Evolutionary conservation across 2,113 vertebrate species (phyloP).

Genomic region (Rallus limicola): DNA sequence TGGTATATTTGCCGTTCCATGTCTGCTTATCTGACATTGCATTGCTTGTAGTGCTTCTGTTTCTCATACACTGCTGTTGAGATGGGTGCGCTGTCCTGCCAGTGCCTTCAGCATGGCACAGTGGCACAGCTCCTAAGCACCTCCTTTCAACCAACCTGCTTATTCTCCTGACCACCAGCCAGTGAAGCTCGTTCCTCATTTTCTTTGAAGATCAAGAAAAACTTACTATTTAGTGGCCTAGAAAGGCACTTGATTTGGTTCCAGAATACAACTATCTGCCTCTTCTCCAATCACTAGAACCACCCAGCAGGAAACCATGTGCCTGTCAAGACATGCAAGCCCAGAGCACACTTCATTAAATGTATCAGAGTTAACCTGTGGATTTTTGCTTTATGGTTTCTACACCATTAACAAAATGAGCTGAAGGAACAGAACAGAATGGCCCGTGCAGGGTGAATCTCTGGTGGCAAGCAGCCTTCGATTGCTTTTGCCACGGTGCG

Average conservation of each 20-base stretch:
- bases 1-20: background rate
- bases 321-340: background rate
- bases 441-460: background rate
- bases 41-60: background rate
- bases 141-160: background rate
- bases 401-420: background rate
- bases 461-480: background rate
- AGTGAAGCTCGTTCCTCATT: background rate
- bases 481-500: background rate
- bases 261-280: background rate
- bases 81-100: background rate
- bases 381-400: background rate
- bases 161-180: background rate
- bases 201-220: background rate
- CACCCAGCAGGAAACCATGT: background rate
- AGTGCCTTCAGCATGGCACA: background rate
- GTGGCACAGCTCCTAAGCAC: background rate
- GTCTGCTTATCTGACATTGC: background rate
- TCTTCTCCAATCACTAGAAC: background rate
- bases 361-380: background rate
- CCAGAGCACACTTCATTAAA: background rate
- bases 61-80: background rate
- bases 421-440: background rate
- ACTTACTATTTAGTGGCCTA: background rate
- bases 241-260: background rate